Evolutionary conservation across 1,140 invertebrate species (phyloP), one percentile per base, ranked within the genome.

Genomic region (Tachypleus tridentatus): DNA sequence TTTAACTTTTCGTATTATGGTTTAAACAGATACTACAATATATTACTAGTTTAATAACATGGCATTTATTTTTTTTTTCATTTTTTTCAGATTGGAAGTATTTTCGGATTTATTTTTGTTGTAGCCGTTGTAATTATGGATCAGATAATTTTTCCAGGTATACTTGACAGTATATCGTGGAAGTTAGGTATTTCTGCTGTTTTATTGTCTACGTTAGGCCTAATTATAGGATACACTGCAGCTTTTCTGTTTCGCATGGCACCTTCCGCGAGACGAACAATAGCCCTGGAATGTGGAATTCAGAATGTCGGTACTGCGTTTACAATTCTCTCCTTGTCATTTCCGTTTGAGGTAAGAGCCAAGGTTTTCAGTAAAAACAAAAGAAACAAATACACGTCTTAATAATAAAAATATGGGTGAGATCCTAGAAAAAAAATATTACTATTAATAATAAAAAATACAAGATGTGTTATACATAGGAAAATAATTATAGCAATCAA

Each of bases 251-350:
- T 72, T 52, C 65, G 74, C 48, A 70, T 73, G 69, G 65, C 69
- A 51, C 57, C 68, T 48, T 49, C 64, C 6, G 66, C 70, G 47
- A 53, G 73, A n/a, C 68, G 76, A 61, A 79, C 78, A 4, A 73
- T 79, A 56, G 74, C 77, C 8, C 73, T 79, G 29, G 78, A 79
- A 68, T 77, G 76, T 3, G 78, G 78, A n/a, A 73, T 79, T 51
- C 78, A 79, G 58, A 79, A 79, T 69, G 73, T 79, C 49, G 73
- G 73, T 48, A 69, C 71, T 11, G 72, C 74, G 8, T 50, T 74
- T 3, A 73, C 71, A 7, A 69, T 74, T 47, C 67, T 74, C 52
- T 62, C 73, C 9, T 54, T 74, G 11, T 74, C 73, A 0, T 74
- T 74, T 64, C 62, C 63, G 11, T 62, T 66, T 48, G 60, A 70